Evolutionary conservation across 2,113 vertebrate genomes (phyloP).

Genomic region (Charadrius vociferus): DNA sequence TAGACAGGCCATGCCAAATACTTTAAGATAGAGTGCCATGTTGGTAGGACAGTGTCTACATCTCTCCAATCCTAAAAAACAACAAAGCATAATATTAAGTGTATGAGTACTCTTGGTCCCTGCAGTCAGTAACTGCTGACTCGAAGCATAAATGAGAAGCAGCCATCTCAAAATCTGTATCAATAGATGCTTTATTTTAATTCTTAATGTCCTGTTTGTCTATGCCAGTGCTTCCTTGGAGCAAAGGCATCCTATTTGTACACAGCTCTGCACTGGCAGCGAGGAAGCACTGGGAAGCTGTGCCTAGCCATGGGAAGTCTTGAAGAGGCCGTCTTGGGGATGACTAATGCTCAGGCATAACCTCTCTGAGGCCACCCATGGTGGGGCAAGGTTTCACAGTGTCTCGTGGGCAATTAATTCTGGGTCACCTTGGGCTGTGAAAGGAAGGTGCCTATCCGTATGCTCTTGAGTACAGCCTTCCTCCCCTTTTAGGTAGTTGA

Average conservation of each 20-base stretch:
- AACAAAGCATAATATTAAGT: background rate
- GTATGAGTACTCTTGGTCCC: background rate
- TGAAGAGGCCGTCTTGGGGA: background rate
- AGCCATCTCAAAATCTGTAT: background rate
- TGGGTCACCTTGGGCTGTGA: background rate
- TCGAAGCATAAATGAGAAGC: background rate
- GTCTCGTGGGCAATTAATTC: background rate
- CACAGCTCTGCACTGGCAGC: background rate
- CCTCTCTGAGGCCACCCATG: background rate
- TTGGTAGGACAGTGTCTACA: background rate
- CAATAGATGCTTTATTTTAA: background rate
- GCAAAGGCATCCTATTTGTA: background rate
- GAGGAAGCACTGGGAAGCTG: background rate
- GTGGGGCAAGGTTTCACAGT: fast-evolving
- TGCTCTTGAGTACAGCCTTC: background rate
- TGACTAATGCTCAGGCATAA: background rate
- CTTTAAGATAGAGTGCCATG: background rate
- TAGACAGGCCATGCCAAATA: background rate
- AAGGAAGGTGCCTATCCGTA: background rate
- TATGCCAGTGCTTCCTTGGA: background rate
- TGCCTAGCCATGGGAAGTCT: background rate
- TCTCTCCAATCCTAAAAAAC: background rate
- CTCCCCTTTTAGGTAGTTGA: background rate
- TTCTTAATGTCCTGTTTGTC: background rate
- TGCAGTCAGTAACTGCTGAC: background rate